These are phyloP conservation scores for Poeciliopsis infans DNA, from an alignment of 2,797 vertebrate genomes.

Conservation along the genomic window DNA sequence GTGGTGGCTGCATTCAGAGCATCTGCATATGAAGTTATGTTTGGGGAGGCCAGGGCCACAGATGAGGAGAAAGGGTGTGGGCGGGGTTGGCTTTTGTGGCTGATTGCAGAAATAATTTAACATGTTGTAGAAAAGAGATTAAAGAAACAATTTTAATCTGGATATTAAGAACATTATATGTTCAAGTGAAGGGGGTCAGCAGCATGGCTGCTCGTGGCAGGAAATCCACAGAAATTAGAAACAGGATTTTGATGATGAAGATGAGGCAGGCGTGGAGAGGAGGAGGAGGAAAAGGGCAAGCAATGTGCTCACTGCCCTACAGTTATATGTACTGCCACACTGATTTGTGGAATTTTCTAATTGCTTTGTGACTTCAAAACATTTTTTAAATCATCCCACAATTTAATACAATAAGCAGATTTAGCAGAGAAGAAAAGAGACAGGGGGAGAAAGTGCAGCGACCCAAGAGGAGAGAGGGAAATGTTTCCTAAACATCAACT, in stretches of 20 bases:
- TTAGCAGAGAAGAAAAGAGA: slow-evolving; percentile 51
- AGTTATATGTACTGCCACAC: slow-evolving; percentile 56
- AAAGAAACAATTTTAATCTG: slow-evolving; percentile 82
- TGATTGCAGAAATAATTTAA: slow-evolving; percentile 85
- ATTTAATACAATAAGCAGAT: slow-evolving; percentile 79
- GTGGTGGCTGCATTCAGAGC: slow-evolving; percentile 51
- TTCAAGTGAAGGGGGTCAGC: slow-evolving; percentile 80
- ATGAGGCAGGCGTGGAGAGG: slow-evolving; percentile 52
- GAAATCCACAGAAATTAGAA: slow-evolving; percentile 83
- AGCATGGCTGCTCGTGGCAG: slow-evolving; percentile 70
- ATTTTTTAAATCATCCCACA: slow-evolving; percentile 66
- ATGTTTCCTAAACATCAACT: slow-evolving; percentile 75
- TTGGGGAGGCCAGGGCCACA: slow-evolving; percentile 60
- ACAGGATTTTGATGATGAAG: slow-evolving; percentile 81
- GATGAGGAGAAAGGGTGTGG: slow-evolving; percentile 51
- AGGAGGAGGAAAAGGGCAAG: slow-evolving; percentile 28
- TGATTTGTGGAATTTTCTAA: slow-evolving; percentile 72
- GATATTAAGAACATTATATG: slow-evolving; percentile 86
- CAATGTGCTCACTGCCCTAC: slow-evolving; percentile 57
- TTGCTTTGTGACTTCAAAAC: slow-evolving; percentile 75
- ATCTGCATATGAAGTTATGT: slow-evolving; percentile 69
- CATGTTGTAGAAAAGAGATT: slow-evolving; percentile 83
- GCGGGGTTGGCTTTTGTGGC: slow-evolving; percentile 69
- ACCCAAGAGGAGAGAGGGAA: slow-evolving; percentile 37
- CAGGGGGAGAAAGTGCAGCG: slow-evolving; percentile 27